Percentiles rank a stretch among this genome's conserved stretches.
These are phyloP conservation scores for Tortrix viridana DNA, from an alignment of 2,888 invertebrate genomes.

Conservation along the genomic window DNA sequence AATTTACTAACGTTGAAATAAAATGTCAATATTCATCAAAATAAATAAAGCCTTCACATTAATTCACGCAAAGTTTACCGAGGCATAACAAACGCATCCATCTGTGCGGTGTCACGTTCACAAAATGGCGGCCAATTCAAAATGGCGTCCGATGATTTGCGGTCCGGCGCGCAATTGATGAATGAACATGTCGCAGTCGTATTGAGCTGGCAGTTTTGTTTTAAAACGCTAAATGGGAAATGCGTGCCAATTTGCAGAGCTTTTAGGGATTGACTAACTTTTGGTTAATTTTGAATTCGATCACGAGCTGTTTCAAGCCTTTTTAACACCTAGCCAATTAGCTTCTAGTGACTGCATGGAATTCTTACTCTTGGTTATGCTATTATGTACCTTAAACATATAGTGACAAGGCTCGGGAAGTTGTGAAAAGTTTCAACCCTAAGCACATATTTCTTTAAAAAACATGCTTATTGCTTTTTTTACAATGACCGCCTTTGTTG, in stretches of 20 bases:
- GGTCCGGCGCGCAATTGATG: constrained; percentile 43
- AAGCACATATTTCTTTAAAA: too few species aligned
- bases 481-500: too few species aligned
- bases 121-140: constrained; percentile 43
- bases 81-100: constrained; percentile 43
- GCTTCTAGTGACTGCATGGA: too few species aligned
- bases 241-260: constrained; percentile 41
- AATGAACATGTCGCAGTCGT: constrained; percentile 44
- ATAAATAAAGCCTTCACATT: constrained; percentile 10
- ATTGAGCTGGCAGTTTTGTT: constrained; percentile 39
- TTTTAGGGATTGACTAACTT: neutral
- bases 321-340: too few species aligned
- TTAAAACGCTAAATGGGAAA: constrained; percentile 47
- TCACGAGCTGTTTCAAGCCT: too few species aligned
- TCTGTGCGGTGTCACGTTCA: constrained; percentile 38
- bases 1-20: too few species aligned
- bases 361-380: too few species aligned
- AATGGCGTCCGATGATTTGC: constrained; percentile 42
- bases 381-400: too few species aligned
- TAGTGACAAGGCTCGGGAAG: too few species aligned
- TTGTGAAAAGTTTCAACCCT: too few species aligned
- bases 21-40: neutral
- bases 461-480: too few species aligned
- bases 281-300: too few species aligned
- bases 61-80: constrained; percentile 17